Conservation (phyloP, 2,888 invertebrate genomes). For the Drosophila tanythrix region DNA sequence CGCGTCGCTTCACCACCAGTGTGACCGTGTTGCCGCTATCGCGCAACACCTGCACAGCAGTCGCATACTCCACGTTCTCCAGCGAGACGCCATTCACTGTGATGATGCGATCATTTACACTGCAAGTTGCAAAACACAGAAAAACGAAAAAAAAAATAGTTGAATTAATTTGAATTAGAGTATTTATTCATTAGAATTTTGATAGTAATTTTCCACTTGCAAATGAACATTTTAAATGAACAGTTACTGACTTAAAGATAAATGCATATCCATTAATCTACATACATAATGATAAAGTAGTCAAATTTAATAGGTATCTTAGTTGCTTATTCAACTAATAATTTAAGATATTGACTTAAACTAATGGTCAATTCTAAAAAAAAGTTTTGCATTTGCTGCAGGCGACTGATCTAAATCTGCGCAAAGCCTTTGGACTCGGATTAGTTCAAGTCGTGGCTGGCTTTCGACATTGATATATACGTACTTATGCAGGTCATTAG, state of each 20-base stretch:
- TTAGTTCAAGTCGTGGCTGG: slow-evolving; percentile 46
- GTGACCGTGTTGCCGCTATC: slow-evolving; percentile 96
- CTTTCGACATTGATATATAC: slow-evolving; percentile 4
- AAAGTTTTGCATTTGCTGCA: slow-evolving; percentile 1
- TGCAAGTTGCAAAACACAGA: slow-evolving; percentile 84
- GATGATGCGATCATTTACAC: slow-evolving; percentile 98
- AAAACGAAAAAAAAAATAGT: not conserved
- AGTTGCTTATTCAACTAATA: not conserved
- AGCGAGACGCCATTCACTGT: slow-evolving; percentile 98
- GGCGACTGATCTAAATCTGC: not conserved
- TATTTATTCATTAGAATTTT: not conserved
- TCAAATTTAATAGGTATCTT: not conserved
- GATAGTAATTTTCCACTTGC: not conserved
- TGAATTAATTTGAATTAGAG: not conserved
- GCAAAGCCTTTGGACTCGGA: not conserved
- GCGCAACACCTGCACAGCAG: slow-evolving; percentile 95
- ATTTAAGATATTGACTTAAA: not conserved
- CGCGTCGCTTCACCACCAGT: slow-evolving; percentile 94
- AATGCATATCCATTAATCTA: not conserved
- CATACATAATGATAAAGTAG: not conserved
- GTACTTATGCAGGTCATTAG: slow-evolving; percentile 54
- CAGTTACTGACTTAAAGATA: not conserved
- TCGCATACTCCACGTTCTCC: slow-evolving; percentile 98
- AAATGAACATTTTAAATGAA: not conserved
- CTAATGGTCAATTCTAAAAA: not conserved